phyloP scores from a whole-genome alignment of 1,140 invertebrate genomes.

The Antheraea pernyi region DNA sequence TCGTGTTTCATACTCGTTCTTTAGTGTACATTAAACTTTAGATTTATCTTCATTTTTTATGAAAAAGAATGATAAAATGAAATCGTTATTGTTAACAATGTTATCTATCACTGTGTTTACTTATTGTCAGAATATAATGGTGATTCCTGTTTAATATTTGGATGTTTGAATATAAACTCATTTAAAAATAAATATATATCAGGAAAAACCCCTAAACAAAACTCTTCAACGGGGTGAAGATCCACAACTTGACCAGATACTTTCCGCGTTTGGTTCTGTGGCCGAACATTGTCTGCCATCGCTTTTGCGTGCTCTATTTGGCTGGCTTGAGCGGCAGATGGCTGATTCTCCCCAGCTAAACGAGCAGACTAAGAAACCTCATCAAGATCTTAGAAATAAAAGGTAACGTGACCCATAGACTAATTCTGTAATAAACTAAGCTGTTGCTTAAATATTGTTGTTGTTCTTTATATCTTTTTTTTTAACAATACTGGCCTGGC shows the following conservation, averaged over 20 bases:
- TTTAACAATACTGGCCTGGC: no score
- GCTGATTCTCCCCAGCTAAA: slow-evolving; percentile 78
- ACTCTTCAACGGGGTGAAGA: slow-evolving; percentile 97
- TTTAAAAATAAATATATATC: slow-evolving; percentile 26
- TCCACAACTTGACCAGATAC: slow-evolving; percentile 95
- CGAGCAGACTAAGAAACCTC: slow-evolving; percentile 79
- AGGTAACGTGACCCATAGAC: neutral
- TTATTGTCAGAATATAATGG: no score
- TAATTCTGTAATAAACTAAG: neutral
- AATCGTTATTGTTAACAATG: no score
- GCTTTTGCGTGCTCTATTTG: slow-evolving; percentile 93
- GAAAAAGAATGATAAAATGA: no score
- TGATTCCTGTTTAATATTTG: no score
- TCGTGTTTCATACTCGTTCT: no score
- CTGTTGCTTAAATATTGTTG: no score
- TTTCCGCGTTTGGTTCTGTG: slow-evolving; percentile 94
- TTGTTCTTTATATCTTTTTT: no score
- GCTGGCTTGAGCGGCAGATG: slow-evolving; percentile 97
- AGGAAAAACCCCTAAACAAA: slow-evolving; percentile 95
- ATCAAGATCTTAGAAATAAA: slow-evolving; percentile 83
- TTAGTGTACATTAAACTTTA: no score
- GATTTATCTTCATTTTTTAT: no score
- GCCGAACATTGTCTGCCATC: slow-evolving; percentile 99
- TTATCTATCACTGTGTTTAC: no score
- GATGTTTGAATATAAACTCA: no score